Evolutionary conservation across 2,888 invertebrate genomes (phyloP).

Genomic region (Drosophila antonietae): DNA sequence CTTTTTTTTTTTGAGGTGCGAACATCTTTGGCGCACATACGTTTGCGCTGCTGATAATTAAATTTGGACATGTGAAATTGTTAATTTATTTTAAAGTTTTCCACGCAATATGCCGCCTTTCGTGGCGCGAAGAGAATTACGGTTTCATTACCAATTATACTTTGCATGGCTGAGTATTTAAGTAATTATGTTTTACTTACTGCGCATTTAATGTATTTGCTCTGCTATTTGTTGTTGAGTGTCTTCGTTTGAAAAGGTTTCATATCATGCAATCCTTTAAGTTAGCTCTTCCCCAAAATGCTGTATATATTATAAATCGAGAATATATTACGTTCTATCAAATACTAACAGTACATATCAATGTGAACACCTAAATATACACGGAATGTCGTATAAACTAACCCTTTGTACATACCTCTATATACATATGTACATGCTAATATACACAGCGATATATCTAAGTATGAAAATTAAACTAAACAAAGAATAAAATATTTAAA

Average conservation of each 20-base stretch:
- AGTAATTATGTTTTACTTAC: slow-evolving; percentile 30
- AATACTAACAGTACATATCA: slow-evolving; percentile 83
- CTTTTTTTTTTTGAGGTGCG: slow-evolving; percentile 14
- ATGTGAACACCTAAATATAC: slow-evolving; percentile 82
- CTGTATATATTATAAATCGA: slow-evolving; percentile 67
- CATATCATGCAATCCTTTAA: slow-evolving; percentile 38
- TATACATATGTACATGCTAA: slow-evolving; percentile 68
- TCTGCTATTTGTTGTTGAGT: slow-evolving; percentile 1
- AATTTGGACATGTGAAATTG: slow-evolving; percentile 43
- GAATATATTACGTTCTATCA: slow-evolving; percentile 53
- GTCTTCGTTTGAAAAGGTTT: slow-evolving; percentile 60
- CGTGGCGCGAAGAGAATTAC: slow-evolving; percentile 51
- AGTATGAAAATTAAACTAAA: slow-evolving; percentile 10
- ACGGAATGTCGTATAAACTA: slow-evolving; percentile 51
- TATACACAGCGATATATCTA: slow-evolving; percentile 44
- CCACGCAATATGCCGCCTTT: slow-evolving; percentile 20
- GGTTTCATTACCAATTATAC: slow-evolving; percentile 67
- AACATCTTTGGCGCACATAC: slow-evolving; percentile 18
- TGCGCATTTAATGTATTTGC: background rate
- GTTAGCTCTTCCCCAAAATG: slow-evolving; percentile 17
- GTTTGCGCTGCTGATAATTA: slow-evolving; percentile 26
- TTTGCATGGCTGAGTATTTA: slow-evolving; percentile 38
- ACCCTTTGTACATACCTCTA: slow-evolving; percentile 73
- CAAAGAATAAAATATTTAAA: slow-evolving; percentile 10
- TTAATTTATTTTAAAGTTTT: slow-evolving; percentile 54